phyloP scores from a whole-genome alignment of 2,888 invertebrate genomes.

The Bombylius major region DNA sequence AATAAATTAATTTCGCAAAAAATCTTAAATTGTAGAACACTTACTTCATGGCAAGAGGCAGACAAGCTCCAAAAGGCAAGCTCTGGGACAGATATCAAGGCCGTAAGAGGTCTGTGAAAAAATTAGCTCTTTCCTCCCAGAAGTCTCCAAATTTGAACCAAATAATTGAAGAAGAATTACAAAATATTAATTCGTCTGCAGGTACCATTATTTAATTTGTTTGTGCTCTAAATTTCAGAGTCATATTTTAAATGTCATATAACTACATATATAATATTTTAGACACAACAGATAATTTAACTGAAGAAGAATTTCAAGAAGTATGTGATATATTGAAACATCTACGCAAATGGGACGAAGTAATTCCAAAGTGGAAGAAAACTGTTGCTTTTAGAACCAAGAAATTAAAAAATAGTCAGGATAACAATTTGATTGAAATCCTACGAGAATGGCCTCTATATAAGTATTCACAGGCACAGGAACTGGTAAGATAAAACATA shows the following conservation, averaged over 20 bases:
- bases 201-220: too few relatives aligned
- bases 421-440: not conserved
- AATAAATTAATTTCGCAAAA: too few relatives aligned
- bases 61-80: not conserved
- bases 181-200: not conserved
- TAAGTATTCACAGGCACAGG: conserved; percentile 1
- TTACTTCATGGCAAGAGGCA: not conserved
- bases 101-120: not conserved
- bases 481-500: not conserved
- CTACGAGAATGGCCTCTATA: not conserved
- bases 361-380: not conserved
- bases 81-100: conserved; percentile 1
- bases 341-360: not conserved
- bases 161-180: not conserved
- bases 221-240: too few relatives aligned
- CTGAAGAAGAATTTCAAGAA: not conserved
- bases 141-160: not conserved
- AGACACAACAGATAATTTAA: too few relatives aligned
- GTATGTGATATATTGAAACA: not conserved
- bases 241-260: too few relatives aligned
- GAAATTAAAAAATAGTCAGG: not conserved
- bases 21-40: too few relatives aligned
- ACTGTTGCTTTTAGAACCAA: not conserved
- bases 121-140: not conserved
- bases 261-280: too few relatives aligned